Evolutionary conservation across 2,113 vertebrate genomes (phyloP), one percentile per base, ranked within the genome.

Genomic region (Odobenus rosmarus): DNA sequence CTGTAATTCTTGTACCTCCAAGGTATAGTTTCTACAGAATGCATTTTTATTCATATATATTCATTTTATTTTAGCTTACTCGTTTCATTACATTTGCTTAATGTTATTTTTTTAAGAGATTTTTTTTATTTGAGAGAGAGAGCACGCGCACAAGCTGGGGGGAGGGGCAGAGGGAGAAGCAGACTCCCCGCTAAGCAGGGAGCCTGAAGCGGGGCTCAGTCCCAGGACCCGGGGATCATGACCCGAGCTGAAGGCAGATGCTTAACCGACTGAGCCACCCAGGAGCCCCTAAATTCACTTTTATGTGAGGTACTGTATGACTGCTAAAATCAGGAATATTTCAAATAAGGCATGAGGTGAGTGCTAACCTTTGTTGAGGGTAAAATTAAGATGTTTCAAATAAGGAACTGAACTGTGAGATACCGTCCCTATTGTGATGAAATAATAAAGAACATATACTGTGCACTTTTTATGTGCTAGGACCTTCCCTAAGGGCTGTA

Each of bases 1-100:
- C 57, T 99, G 99, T 97, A 98, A 99, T 85, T 97, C 99, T 6
- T 99, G 99, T 93, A 99, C 99, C 0, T 99, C 99, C 36, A 99
- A 99, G 99, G 99, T 99, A 99, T 5, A 93, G 80, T 93, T 95
- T 92, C 89, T 67, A 5, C 42, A 26, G 61, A 64, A 28, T 67
- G 57, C 15, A 16, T 83, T 80, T 87, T 91, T 96, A 92, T 85
- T 92, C 21, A 92, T 39, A 61, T 39, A 19, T 53, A 16, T 39
- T 77, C 24, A 7, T 89, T 94, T 79, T 90, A 77, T 49, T 82
- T 92, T 91, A 82, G 21, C 61, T 91, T 92, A 69, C 36, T 93
- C 28, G 26, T 84, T 96, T 93, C 26, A 79, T 42, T 81, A 53
- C 16, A 26, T 76, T 84, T 93, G 64, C 49, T 62, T 93, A 94